Evolutionary conservation across 2,113 vertebrate species (phyloP), one percentile per base, ranked within the genome.

Genomic region (Chionomys nivalis): DNA sequence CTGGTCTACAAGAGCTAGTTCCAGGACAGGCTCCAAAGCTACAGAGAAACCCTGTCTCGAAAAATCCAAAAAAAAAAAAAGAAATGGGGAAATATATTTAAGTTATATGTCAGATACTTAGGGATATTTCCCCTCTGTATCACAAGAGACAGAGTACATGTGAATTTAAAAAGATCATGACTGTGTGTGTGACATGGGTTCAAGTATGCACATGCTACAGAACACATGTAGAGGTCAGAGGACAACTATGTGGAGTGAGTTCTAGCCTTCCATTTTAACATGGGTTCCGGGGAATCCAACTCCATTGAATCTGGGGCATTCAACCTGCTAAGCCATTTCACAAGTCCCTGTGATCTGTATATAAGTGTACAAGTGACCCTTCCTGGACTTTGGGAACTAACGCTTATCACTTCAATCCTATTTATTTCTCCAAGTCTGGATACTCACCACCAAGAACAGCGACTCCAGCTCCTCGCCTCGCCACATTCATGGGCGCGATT

Each of bases 401-500:
- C 3, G 44, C n/a, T 68, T 79, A 28, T n/a, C 55, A 79, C 33
- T 61, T 24, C 21, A 11, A 11, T 72, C 68, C 12, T 76, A 44
- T 31, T 92, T 61, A 58, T 36, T 19, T 70, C 36, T 3, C 0
- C 2, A 1, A 89, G 86, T 33, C 36, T 24, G 11, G 36, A 68
- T 23, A 39, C 97, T 98, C 96, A 99, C 99, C 99, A 1, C 99
- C 98, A 23, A 98, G 98, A 61, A 99, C 99, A 9, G 99, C 99
- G 21, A 99, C 99, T 1, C 99, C 99, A 0, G 99, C 99, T 1
- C 99, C 99, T 31, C 99, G 98, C 16, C 99, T 99, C 0, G 99
- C 99, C 98, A 99, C 99, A 0, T 99, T 99, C 99, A 99, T 99
- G 95, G 99, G 98, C 0, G 99, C 99, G 0, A 99, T 98, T 87